Base-by-base conservation (phyloP, 2,797 vertebrate species). In the Sciurus carolinensis region DNA sequence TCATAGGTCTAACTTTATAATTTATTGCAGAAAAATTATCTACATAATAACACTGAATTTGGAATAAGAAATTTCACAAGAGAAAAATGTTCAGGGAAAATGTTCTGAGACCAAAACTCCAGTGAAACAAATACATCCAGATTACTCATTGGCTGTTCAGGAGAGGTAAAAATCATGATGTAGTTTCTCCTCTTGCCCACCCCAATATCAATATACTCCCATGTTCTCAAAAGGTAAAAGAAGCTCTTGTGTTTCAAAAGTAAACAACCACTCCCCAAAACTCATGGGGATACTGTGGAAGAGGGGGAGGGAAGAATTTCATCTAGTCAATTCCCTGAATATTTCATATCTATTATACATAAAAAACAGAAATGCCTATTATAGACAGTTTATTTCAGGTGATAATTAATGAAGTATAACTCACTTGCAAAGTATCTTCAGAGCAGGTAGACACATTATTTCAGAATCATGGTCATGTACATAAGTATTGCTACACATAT, bases 101-200 rank as follows among this genome's bases (percentile, higher is more conserved):
- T 22, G 11, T 73, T 91, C 90, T 89, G 64, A 50, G 66, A 76
- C 47, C 47, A 96, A 90, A 93, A 81, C 15, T 85, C 47, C 54
- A 75, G 54, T 0, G 22, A 96, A 96, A 93, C 50, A 69, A 54
- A 93, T 76, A 96, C 36, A 85, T 81, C 77, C 81, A 79, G 36
- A 77, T 86, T 86, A 93, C 54, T 90, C 87, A 91, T 28, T 39
- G 20, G 11, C 64, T 88, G 92, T 94, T 93, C 42, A 36, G 62
- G 59, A 82, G 57, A 95, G 85, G n/a, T 3, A 4, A 72, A 87
- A 90, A 82, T 72, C 36, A 11, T 71, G 57, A 87, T 50, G 26
- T 75, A 73, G 28, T 86, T 81, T 59, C 57, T 92, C 77, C 47
- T 50, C 73, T 87, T 62, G 44, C 36, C 15, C 9, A 66, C 30